Evolutionary conservation across 2,113 vertebrate species (phyloP).

Genomic region (Psophia crepitans): DNA sequence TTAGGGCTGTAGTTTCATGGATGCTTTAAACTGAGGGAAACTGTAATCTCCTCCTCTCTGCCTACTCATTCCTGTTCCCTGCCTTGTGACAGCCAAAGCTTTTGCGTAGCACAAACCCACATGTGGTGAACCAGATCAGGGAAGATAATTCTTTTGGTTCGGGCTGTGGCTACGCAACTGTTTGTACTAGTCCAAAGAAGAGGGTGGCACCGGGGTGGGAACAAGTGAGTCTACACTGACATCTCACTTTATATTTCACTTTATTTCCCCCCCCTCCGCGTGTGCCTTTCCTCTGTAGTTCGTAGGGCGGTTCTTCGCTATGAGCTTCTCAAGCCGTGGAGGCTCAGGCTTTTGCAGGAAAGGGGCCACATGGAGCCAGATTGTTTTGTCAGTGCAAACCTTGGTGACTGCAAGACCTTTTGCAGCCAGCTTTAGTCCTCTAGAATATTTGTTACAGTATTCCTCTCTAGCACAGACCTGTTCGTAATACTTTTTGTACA

Average conservation of each 20-base stretch:
- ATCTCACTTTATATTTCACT: not conserved
- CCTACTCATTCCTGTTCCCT: not conserved
- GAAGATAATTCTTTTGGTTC: not conserved
- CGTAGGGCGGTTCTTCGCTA: fast-evolving
- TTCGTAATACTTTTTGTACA: not conserved
- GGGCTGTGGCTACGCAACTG: not conserved
- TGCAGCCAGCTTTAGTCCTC: not conserved
- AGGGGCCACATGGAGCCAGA: too few species aligned
- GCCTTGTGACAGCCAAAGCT: not conserved
- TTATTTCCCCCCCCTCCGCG: fast-evolving
- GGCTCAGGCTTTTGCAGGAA: not conserved
- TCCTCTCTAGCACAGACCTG: not conserved
- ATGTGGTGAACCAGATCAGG: not conserved
- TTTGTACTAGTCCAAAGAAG: not conserved
- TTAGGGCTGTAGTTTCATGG: not conserved
- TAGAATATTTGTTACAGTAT: not conserved
- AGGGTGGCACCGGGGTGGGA: not conserved
- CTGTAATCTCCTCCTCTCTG: not conserved
- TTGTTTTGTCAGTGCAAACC: not conserved
- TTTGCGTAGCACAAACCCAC: not conserved
- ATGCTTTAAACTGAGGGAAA: not conserved
- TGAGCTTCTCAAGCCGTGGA: not conserved
- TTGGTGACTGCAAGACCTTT: not conserved
- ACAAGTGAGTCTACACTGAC: not conserved
- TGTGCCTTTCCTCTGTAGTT: not conserved